Evolutionary conservation across 2,113 vertebrate species (phyloP), one percentile per base, ranked within the genome.

Genomic region (Paramisgurnus dabryanus): DNA sequence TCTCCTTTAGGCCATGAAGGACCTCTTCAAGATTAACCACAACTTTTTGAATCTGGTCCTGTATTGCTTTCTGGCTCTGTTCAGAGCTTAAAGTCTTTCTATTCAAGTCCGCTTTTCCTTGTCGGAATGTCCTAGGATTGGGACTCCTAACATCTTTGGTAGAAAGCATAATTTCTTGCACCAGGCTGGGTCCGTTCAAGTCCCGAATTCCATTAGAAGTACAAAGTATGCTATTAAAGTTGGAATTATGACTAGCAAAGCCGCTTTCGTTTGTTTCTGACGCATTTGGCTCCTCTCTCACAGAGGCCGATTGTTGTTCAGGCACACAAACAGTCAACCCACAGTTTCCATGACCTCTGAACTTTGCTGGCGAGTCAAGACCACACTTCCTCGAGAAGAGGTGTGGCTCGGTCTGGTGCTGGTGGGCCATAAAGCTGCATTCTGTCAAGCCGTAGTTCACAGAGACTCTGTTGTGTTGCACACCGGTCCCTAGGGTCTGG

Each of bases 21-120:
- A 94, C 92, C 76, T 90, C 88, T 84, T 94, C 93, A 72, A 94
- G 90, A 80, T 93, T 91, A 67, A 84, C 83, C 67, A 94, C 86
- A 75, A 94, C 93, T 7, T 89, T 87, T 86, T 87, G 87, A 41
- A 94, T 93, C 85, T 93, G 93, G 83, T 90, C 88, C 50, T 89
- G 90, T 7, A 94, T 90, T 49, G 87, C 88, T 66, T 85, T 90
- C 15, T 78, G 82, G 61, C 55, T 86, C 76, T 86, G 86, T 41
- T 83, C 81, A 0, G 80, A 34, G 47, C 69, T 58, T 2, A 79
- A 50, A 3, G 49, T 5, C 49, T 47, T 81, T 0, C 45, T 60
- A 34, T 8, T 83, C 85, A 9, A 40, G 55, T 47, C 74, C 88
- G 72, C 27, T 84, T 83, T 0, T 78, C 81, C 84, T 86, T 87